Evolutionary conservation across 1,140 invertebrate species (phyloP), one percentile per base, ranked within the genome.

Genomic region (Drosophila pseudoananassae): DNA sequence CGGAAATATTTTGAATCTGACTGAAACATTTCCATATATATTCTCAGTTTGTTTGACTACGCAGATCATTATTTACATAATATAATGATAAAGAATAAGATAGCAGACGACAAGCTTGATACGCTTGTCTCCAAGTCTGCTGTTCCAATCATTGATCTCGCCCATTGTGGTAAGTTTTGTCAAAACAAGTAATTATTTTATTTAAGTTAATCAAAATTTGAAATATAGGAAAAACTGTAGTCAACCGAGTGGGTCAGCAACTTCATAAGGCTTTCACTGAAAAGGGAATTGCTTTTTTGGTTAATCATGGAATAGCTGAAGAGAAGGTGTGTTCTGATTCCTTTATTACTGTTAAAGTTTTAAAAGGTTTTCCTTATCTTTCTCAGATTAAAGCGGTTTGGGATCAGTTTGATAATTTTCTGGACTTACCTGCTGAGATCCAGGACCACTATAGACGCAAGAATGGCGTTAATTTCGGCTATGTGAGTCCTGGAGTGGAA

Each of bases 141-240:
- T 82, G 94, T 96, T 64, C 95, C 95, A 78, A 95, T 96, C 91
- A 95, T 96, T 90, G 95, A 96, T 92, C 93, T 96, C 70, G 94
- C 94, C 50, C 94, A 95, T 89, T 94, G 95, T 92, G 95, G 95
- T 96, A 92, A 94, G 94, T 92, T 45, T 14, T 12, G 20, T 1
- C 1, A n/a, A 3, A 12, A 9, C 15, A 33, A 10, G 5, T 8
- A 25, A 17, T 46, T 53, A 33, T 17, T 9, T 20, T 17, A n/a
- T 23, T 23, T 25, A n/a, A 29, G 7, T 17, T 7, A 15, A 40
- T 3, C 0, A 15, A 46, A 0, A 46, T 9, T 23, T 46, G 8
- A 20, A 15, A 14, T 60, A 0, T 4, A 69, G 65, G 63, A 1
- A 69, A 94, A 89, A 94, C 94, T 55, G 93, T 95, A 59, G 93